Base-by-base conservation (phyloP, 2,113 vertebrate genomes). In the Serinus canaria region DNA sequence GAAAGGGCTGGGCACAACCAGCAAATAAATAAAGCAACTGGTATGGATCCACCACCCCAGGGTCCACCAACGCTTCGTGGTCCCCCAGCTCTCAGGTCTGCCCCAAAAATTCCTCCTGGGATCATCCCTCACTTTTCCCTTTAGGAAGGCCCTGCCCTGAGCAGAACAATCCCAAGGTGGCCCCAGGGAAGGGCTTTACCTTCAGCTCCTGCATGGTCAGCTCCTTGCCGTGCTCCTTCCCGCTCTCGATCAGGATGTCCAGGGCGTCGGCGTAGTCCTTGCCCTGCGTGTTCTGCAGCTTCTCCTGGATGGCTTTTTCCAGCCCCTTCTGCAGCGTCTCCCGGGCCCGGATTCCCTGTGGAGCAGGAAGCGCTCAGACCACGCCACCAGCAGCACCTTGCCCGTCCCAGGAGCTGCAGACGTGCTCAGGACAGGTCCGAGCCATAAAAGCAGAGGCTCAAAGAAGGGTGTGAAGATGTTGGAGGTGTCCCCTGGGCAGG, bases 131-230 rank as follows among this genome's bases (percentile, higher is more conserved):
- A 0, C 49, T 75, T 84, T 60, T 24, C 17, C 79, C 20, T 41
- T 4, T 0, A 0, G 41, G 47, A 20, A 85, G 1, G 13, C 22
- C 23, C 37, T 3, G 27, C 28, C 35, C 49, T 7, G 10, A 62
- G 46, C 35, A n/a, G 50, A 39, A 13, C 20, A 6, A 41, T 8
- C 28, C 2, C 15, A 5, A 22, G 27, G 37, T 0, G 9, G 10
- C 13, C 24, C 6, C 1, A 1, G 22, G 52, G 44, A 24, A 49
- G 52, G 11, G 6, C 24, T 52, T 55, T 96, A 99, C 99, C 99
- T 99, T 99, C 67, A 99, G 97, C 86, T 99, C 99, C 96, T 99
- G 99, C 99, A 99, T 99, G 89, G 98, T 99, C 88, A 99, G 98
- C 96, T 99, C 99, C 31, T 98, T 98, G 85, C 99, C 99, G 0